Percentiles rank a stretch among this genome's conserved stretches.
Evolutionary conservation across 2,888 invertebrate genomes (phyloP).

Genomic region (Ganaspis brasiliensis): DNA sequence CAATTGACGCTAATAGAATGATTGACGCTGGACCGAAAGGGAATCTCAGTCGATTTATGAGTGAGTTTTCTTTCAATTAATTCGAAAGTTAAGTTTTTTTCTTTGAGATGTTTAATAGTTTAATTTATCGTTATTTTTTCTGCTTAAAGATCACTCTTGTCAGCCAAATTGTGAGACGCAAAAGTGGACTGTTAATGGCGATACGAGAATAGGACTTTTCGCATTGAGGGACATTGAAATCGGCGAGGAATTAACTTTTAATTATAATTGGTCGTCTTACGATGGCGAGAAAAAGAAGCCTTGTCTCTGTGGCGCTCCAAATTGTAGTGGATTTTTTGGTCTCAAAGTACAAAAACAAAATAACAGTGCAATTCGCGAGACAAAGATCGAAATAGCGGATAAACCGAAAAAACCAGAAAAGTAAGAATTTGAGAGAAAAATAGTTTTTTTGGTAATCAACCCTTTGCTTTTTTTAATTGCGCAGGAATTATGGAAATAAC

Average conservation of each 20-base stretch:
- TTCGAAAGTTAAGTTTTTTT: no score
- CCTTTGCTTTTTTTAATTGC: no score
- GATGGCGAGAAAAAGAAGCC: slow-evolving; percentile 90
- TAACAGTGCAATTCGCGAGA: slow-evolving; percentile 67
- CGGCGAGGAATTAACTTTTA: slow-evolving; percentile 95
- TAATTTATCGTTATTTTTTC: no score
- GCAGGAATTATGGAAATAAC: no score
- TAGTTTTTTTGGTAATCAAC: not conserved
- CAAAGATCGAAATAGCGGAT: slow-evolving; percentile 68
- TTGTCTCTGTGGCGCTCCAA: slow-evolving; percentile 92
- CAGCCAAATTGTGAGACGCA: slow-evolving; percentile 97
- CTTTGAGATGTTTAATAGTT: no score
- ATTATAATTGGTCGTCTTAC: slow-evolving; percentile 95
- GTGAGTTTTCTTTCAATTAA: no score
- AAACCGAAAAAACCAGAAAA: slow-evolving; percentile 64
- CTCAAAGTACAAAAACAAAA: slow-evolving; percentile 84
- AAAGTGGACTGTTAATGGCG: slow-evolving; percentile 97
- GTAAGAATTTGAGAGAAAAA: slow-evolving; percentile 52
- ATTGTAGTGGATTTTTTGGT: slow-evolving; percentile 96
- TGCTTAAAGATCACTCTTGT: slow-evolving; percentile 97
- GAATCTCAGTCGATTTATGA: slow-evolving; percentile 83
- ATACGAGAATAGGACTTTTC: slow-evolving; percentile 94
- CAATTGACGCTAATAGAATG: slow-evolving; percentile 93
- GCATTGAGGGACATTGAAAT: slow-evolving; percentile 90
- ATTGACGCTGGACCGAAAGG: slow-evolving; percentile 98